phyloP scores from a whole-genome alignment of 1,140 invertebrate genomes.

The Macrostomum lignano region DNA sequence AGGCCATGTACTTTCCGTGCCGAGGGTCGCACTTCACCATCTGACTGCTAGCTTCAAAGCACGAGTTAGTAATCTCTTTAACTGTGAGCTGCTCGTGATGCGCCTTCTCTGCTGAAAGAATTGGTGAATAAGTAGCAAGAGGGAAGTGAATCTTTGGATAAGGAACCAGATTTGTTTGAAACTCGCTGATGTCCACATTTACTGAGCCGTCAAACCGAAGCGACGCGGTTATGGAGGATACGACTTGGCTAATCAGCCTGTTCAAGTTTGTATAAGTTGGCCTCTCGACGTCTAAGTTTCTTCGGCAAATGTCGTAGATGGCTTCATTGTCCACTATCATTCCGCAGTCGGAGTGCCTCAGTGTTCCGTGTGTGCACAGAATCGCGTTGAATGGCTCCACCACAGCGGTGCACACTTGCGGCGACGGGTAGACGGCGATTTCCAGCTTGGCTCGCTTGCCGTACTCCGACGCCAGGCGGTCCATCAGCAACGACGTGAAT shows the following conservation, averaged over 20 bases:
- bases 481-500: slow-evolving; percentile 12
- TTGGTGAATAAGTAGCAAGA: slow-evolving; percentile 17
- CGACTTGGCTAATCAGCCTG: slow-evolving; percentile 27
- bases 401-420: background rate
- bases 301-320: slow-evolving; percentile 26
- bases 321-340: slow-evolving; percentile 33
- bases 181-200: background rate
- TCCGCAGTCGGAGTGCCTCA: slow-evolving; percentile 38
- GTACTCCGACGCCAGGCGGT: slow-evolving; percentile 37
- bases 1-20: slow-evolving; percentile 57
- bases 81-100: slow-evolving; percentile 30
- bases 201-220: slow-evolving; percentile 13
- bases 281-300: slow-evolving; percentile 39
- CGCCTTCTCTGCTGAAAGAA: slow-evolving; percentile 22
- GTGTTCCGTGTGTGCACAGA: slow-evolving; percentile 32
- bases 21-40: slow-evolving; percentile 66
- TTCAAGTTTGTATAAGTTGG: slow-evolving; percentile 47
- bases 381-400: slow-evolving; percentile 36
- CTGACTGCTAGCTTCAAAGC: slow-evolving; percentile 58
- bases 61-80: slow-evolving; percentile 57
- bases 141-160: slow-evolving; percentile 23
- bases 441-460: slow-evolving; percentile 19
- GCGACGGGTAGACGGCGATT: background rate
- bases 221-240: slow-evolving; percentile 33
- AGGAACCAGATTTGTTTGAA: slow-evolving; percentile 36